phyloP scores from a whole-genome alignment of 2,888 invertebrate species.

The Ennomos quercinarius region DNA sequence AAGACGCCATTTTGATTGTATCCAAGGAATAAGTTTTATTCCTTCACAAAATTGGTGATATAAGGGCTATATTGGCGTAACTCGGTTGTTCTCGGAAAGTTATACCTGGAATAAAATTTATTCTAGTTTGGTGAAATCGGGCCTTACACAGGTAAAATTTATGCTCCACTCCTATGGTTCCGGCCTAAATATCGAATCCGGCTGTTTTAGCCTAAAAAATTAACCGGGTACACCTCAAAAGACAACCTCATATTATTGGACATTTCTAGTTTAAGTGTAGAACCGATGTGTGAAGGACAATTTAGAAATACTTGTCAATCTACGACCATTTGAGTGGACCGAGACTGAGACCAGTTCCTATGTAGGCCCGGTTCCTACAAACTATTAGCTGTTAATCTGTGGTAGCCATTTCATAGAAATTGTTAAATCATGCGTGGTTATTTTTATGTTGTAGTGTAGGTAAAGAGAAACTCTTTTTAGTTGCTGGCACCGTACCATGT shows the following conservation, averaged over 20 bases:
- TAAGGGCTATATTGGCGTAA: too few species aligned
- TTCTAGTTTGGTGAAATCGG: too few species aligned
- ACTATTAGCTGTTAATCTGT: conserved; percentile 7
- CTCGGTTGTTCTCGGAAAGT: too few species aligned
- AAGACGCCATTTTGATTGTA: too few species aligned
- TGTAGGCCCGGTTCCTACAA: conserved; percentile 20
- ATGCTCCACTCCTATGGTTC: too few species aligned
- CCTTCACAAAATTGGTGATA: too few species aligned
- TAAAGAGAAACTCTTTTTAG: conserved; percentile 37
- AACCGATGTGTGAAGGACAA: conserved; percentile 53
- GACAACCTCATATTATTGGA: conserved; percentile 23
- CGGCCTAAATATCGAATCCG: too few species aligned
- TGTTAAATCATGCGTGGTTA: conserved; percentile 17
- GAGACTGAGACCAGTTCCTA: conserved; percentile 44
- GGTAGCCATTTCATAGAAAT: conserved; percentile 2
- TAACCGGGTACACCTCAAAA: too few species aligned
- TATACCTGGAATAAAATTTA: too few species aligned
- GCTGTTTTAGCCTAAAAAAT: too few species aligned
- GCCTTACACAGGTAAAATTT: too few species aligned
- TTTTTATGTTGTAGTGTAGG: conserved; percentile 28
- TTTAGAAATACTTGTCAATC: conserved; percentile 57
- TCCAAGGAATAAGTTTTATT: too few species aligned
- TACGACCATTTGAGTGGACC: conserved; percentile 42
- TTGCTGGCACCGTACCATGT: conserved; percentile 18
- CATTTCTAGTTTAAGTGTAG: conserved; percentile 43